Conservation (phyloP, 2,888 invertebrate genomes). For the Drosophila anceps region DNA sequence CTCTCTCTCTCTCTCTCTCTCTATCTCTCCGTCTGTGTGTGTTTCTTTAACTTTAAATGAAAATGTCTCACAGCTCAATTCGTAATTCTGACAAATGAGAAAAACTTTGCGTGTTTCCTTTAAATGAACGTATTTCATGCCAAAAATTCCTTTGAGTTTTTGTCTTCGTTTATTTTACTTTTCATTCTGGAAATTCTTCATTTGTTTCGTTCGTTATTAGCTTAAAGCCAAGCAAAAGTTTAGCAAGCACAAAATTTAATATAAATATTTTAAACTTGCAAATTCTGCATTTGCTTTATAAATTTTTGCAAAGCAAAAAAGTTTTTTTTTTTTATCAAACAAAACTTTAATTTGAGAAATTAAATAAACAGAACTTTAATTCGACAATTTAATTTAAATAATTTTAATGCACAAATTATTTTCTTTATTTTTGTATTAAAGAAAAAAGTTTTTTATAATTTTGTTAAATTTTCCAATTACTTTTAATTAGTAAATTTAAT, state of each 20-base stretch:
- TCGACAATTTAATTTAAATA: no score
- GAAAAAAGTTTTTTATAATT: no score
- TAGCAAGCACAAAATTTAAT: no score
- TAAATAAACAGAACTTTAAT: no score
- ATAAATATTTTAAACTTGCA: neutral
- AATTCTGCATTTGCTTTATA: neutral
- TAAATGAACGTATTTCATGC: neutral
- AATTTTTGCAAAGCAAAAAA: neutral
- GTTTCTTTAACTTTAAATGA: constrained; percentile 30
- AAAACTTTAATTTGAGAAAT: no score
- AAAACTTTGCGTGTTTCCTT: constrained; percentile 16
- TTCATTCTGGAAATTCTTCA: neutral
- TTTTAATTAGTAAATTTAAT: neutral
- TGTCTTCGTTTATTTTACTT: neutral
- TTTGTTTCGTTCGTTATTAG: neutral
- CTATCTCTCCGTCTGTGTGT: no score
- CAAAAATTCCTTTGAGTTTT: neutral
- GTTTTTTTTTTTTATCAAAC: neutral
- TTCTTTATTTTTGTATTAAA: no score
- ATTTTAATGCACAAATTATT: no score
- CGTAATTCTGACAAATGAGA: constrained; percentile 46
- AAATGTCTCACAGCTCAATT: constrained; percentile 47
- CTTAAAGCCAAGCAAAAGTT: no score
- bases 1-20: no score
- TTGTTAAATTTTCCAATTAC: no score